Base-by-base conservation (phyloP, 2,888 invertebrate genomes). In the Parthenolecanium corni region DNA sequence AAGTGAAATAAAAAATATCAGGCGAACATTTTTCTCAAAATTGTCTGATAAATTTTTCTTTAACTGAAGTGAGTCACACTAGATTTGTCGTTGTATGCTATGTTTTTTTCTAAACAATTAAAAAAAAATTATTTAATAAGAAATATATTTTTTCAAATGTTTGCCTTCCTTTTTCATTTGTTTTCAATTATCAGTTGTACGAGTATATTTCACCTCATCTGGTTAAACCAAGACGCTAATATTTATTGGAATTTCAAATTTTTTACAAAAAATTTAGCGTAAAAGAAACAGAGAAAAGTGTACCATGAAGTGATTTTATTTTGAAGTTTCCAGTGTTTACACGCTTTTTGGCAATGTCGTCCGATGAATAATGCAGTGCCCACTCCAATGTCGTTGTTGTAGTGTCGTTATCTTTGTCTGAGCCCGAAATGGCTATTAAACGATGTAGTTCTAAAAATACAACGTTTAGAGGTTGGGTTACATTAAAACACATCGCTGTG, bases 351-450 rank as follows among this genome's bases (percentile, higher is more conserved):
- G 49, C 49, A 49, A 11, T 49, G 23, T 20, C 49, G 31, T 23
- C 20, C 23, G 23, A 23, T 23, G 23, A 49, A 49, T 49, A 23
- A 49, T 49, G 49, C 49, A 49, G 21, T 49, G 49, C 49, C 49
- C 49, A 49, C 49, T 49, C 49, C 44, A 42, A 42, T 42, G 18
- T 49, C 23, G 49, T 23, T 14, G 49, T 49, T 49, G 49, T 49
- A 21, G 23, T 49, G 21, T 49, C 49, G 21, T 23, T 49, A 49
- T 49, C 49, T 49, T 21, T 49, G 49, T 23, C 49, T 49, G 16
- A 23, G 23, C 49, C 23, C 49, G 49, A 49, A 49, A 49, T 49
- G 49, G 49, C 49, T 21, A 49, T 49, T 49, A 49, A 49, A 49
- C 23, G 49, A 21, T 20, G 21, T 14, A 49, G 49, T 49, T 49